A percentile compares a stretch with the other conserved stretches of the same genome.
Conservation (phyloP, 2,113 vertebrate genomes). For the Melanotaenia duboulayi region DNA sequence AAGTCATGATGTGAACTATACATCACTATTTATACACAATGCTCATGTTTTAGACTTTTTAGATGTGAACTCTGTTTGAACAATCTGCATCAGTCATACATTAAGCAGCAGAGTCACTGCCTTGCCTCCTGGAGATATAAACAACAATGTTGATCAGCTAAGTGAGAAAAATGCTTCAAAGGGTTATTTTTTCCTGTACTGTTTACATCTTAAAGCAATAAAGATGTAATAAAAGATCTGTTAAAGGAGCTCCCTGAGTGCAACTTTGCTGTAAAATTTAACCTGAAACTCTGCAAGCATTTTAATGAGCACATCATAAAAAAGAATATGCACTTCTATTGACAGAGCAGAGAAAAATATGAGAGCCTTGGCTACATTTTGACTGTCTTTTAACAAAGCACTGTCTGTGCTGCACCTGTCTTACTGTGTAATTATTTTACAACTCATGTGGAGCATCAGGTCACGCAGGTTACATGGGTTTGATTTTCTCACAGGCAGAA, state of each 20-base stretch:
- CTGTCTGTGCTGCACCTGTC: conserved; percentile 31
- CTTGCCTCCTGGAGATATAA: not conserved
- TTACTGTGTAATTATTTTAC: conserved; percentile 60
- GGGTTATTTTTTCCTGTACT: conserved; percentile 9
- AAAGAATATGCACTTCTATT: conserved; percentile 40
- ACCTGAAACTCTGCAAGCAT: conserved; percentile 24
- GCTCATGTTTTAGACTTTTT: no score
- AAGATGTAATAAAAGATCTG: conserved; percentile 42
- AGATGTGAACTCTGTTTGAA: no score
- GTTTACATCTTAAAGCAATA: conserved; percentile 44
- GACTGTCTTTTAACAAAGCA: conserved; percentile 24
- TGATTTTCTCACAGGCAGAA: conserved; percentile 29
- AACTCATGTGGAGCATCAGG: conserved; percentile 29
- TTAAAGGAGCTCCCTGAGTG: conserved; percentile 11
- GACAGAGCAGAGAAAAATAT: conserved; percentile 30
- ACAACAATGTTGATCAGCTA: not conserved
- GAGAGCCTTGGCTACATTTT: conserved; percentile 12
- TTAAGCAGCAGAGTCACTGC: not conserved
- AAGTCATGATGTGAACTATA: not conserved
- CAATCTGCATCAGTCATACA: conserved; percentile 10
- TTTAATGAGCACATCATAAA: conserved; percentile 66
- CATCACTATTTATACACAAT: no score
- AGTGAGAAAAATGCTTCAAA: not conserved
- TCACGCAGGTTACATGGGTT: conserved; percentile 23
- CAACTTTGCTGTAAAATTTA: conserved; percentile 38